Base-by-base conservation (phyloP, 2,888 invertebrate species). In the Actias luna region DNA sequence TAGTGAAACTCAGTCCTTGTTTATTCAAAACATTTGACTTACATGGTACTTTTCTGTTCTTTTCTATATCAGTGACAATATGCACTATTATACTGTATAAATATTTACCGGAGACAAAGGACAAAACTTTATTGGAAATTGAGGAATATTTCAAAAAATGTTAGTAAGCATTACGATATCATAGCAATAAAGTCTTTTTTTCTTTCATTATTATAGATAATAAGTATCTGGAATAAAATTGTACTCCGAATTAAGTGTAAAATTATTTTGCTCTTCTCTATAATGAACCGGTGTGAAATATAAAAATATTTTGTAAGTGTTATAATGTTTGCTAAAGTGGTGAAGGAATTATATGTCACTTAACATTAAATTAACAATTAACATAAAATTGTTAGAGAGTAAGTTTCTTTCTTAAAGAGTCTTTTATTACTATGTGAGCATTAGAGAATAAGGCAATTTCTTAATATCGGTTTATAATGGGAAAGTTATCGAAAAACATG, bases 21-120 rank as follows among this genome's bases (percentile, higher is more conserved):
- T 29, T 46, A 16, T 60, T 60, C 33, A 42, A 46, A 3, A 29
- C 42, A 10, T 33, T 29, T 22, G 60, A 50, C n/a, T 31, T 60
- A 22, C 46, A 60, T 10, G 50, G 46, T 14, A 50, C 46, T 8
- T 60, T 60, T 8, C 46, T 60, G 18, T 10, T 33, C 3, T 63
- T 42, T 22, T 60, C 39, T 7, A 16, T 35, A 22, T 39, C 39
- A 10, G 31, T 57, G 1, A 33, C 55, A 10, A 12, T 58, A 60
- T 63, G 60, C 5, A 16, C 55, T 25, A 29, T 57, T 39, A 42
- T 63, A 16, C 31, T 63, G 39, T 63, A 60, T 46, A 29, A 59
- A 25, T 63, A 60, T 46, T 60, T 63, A 31, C 63, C 63, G 27
- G 63, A 63, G 33, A 63, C 63, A 16, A 63, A 63, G 42, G 63